Base-by-base conservation (phyloP, 2,113 vertebrate species). In the Jacana jacana region DNA sequence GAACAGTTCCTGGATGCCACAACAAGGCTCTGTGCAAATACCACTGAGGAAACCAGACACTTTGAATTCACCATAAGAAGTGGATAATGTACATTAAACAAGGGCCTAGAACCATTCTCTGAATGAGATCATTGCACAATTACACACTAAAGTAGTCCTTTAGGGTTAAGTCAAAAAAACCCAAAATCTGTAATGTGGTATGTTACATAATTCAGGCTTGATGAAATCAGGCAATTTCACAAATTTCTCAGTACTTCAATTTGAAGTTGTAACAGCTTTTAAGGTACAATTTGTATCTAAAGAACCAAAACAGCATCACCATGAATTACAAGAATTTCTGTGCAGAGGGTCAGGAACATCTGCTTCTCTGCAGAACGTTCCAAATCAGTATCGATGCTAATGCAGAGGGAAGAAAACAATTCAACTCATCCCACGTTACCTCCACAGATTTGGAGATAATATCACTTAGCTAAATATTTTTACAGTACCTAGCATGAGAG, bases 321-420 rank as follows among this genome's bases (percentile, higher is more conserved):
- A 37, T 10, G 23, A 91, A 78, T 64, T 31, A 84, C 9, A 81
- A 79, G 30, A 87, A 89, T 76, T 76, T 65, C 73, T 61, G 61
- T 79, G 55, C 73, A 69, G 51, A 92, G 71, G 86, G 76, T 82
- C 77, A 92, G 17, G 31, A 95, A 89, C 72, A 92, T 81, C 77
- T 88, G 72, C 88, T 91, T 88, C 88, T 78, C 72, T 75, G 60
- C 48, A 88, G 46, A 83, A 83, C 35, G 78, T 58, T 48, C 40
- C 30, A 92, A 44, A 84, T 81, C 65, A 84, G 1, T 78, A 88
- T 51, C 44, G 48, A 8, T 37, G 57, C 27, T 79, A 42, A 2
- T 69, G 65, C 60, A 86, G 20, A 85, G 9, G 18, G 28, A 77
- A 89, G 49, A 86, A 72, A 91, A 91, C 72, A 87, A 84, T 40